phyloP scores from a whole-genome alignment of 2,113 vertebrate genomes.

The Pionites leucogaster region DNA sequence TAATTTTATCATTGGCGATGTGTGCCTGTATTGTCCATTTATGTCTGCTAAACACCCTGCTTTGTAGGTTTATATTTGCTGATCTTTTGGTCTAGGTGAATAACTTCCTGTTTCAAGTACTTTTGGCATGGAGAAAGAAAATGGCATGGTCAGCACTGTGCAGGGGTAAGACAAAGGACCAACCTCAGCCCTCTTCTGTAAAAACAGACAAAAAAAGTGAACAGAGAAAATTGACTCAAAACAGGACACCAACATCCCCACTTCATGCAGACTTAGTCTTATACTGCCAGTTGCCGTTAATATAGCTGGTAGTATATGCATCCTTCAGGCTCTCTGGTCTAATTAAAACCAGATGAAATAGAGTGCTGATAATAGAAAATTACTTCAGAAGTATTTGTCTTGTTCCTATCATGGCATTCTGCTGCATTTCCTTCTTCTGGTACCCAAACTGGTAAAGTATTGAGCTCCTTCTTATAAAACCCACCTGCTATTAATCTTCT shows the following conservation, averaged over 20 bases:
- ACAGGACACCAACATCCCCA: neutral
- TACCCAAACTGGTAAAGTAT: neutral
- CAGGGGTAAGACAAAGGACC: neutral
- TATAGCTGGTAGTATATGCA: neutral
- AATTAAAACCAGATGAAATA: constrained; percentile 41
- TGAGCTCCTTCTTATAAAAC: neutral
- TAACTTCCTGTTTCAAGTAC: neutral
- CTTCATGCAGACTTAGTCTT: neutral
- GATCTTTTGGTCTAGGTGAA: neutral
- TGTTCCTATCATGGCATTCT: neutral
- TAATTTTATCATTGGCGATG: neutral
- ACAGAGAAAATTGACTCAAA: neutral
- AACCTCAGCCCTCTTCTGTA: neutral
- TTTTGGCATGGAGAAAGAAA: neutral
- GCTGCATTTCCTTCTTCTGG: neutral
- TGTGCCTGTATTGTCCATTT: neutral
- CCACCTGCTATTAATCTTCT: neutral
- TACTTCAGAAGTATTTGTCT: neutral
- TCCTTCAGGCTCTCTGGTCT: neutral
- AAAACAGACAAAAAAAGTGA: neutral
- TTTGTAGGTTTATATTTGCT: neutral
- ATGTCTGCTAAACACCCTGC: neutral
- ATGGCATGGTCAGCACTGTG: neutral
- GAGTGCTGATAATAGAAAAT: neutral
- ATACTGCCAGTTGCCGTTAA: neutral